Conservation (phyloP, 2,113 vertebrate genomes). For the Clupea harengus region DNA sequence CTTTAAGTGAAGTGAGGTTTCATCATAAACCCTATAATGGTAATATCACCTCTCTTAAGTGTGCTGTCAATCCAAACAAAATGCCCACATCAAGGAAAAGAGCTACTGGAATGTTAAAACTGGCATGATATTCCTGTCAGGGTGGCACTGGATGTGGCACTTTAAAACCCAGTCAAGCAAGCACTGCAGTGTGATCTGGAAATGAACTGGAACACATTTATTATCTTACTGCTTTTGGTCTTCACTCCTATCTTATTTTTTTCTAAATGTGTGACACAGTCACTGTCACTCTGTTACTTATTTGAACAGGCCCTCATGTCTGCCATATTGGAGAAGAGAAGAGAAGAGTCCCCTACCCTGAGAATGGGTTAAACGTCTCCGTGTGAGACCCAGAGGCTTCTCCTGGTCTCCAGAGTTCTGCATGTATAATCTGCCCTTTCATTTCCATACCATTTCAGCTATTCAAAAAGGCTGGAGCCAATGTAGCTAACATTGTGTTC, state of each 20-base stretch:
- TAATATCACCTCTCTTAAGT: not conserved
- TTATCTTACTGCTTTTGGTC: not conserved
- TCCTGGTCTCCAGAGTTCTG: slow-evolving; percentile 3
- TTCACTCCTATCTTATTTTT: not conserved
- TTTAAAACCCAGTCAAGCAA: not conserved
- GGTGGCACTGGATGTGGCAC: not conserved
- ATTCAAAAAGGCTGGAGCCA: slow-evolving; percentile 19
- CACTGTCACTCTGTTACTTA: not conserved
- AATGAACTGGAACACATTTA: not conserved
- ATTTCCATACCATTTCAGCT: slow-evolving; percentile 43
- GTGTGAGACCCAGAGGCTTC: not conserved
- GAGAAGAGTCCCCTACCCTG: not conserved
- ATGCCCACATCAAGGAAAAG: not conserved
- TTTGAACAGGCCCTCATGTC: not conserved
- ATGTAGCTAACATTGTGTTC: slow-evolving; percentile 29
- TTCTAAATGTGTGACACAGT: not conserved
- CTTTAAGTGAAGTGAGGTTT: not conserved
- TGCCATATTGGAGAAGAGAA: not conserved
- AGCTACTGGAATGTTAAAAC: not conserved
- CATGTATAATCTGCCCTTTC: slow-evolving; percentile 32
- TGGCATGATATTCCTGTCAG: not conserved
- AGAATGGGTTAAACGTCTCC: slow-evolving; percentile 29
- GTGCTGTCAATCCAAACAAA: not conserved
- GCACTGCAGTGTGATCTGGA: not conserved
- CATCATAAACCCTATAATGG: not conserved